Evolutionary conservation across 2,797 vertebrate species (phyloP).

Genomic region (Chromis chromis): DNA sequence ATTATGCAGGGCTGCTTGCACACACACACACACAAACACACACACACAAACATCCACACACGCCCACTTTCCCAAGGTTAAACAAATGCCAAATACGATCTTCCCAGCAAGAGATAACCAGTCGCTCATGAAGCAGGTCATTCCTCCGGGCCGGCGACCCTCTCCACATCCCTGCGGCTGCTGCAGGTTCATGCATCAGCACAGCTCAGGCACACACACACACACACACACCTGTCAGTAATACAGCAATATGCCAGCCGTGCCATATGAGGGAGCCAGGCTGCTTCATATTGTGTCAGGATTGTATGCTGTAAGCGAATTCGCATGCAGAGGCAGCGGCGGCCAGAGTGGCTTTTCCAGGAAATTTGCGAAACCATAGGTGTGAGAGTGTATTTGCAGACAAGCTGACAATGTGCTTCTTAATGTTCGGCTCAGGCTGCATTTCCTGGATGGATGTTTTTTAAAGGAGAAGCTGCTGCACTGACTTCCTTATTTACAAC

Average conservation of each 20-base stretch:
- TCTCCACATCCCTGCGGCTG: slow-evolving; percentile 57
- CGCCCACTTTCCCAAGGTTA: slow-evolving; percentile 78
- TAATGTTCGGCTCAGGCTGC: slow-evolving; percentile 35
- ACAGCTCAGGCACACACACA: slow-evolving; percentile 43
- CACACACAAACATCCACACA: slow-evolving; percentile 26
- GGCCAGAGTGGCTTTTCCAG: slow-evolving; percentile 38
- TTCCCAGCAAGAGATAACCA: slow-evolving; percentile 72
- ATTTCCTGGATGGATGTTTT: background rate
- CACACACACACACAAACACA: slow-evolving; percentile 27
- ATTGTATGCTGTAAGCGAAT: slow-evolving; percentile 63
- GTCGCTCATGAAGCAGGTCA: slow-evolving; percentile 70
- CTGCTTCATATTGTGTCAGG: slow-evolving; percentile 56
- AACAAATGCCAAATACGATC: slow-evolving; percentile 77
- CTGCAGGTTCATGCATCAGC: slow-evolving; percentile 63
- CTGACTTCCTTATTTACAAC: slow-evolving; percentile 33
- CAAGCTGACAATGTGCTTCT: slow-evolving; percentile 40
- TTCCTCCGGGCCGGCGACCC: slow-evolving; percentile 59
- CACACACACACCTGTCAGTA: slow-evolving; percentile 60
- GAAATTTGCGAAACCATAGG: slow-evolving; percentile 52
- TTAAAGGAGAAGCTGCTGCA: slow-evolving; percentile 26
- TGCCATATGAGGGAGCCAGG: slow-evolving; percentile 54
- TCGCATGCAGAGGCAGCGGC: slow-evolving; percentile 35
- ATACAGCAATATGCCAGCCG: slow-evolving; percentile 55
- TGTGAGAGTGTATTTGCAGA: slow-evolving; percentile 44
- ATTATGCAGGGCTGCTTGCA: slow-evolving; percentile 59